Evolutionary conservation across 35 echinoderm and acorn worm genomes (phyloP), one percentile per base, ranked within the genome.

Genomic region (Holothuria glaberrima): DNA sequence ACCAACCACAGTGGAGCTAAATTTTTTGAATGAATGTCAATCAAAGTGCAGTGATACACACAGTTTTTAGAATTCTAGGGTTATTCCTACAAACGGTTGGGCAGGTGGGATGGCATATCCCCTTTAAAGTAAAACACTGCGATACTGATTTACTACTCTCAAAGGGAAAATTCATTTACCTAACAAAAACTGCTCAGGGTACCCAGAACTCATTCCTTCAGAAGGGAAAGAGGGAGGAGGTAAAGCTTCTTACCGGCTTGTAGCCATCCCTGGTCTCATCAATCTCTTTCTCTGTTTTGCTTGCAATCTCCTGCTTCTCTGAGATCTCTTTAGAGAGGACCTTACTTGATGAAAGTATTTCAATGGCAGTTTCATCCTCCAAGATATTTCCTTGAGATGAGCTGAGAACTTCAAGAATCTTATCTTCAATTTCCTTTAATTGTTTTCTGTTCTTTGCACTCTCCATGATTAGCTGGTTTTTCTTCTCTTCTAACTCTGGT

Each of bases 371-470:
- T 88, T 98, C 96, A 91, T 98, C 96, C 84, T 98, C 96, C 44
- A 98, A 45, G 54, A 98, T 98, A 93, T 98, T 98, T 22, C 96
- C 96, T 66, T 98, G 92, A 19, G 96, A 98, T 45, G 96, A 88
- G 4, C 93, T 94, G 69, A 98, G 54, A 1, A 98, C 92, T 82
- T 95, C 93, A 9, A 98, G 91, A 17, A 98, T 98, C 88, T 98
- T 94, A 85, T 98, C 96, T 62, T 98, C 96, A 83, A 98, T 98
- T 58, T 98, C 96, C 57, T 98, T 98, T 65, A 98, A 93, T 70
- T 94, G 96, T 92, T 90, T 92, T 48, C 89, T 89, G 77, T 98
- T 98, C 73, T 91, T 94, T 29, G 96, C 96, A 88, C 96, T 94
- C 88, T 98, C 96, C 45, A 95, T 87, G 75, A 98, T 98, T 38